Evolutionary conservation across 2,113 vertebrate genomes (phyloP).

Genomic region (Drymodes brunneopygia): DNA sequence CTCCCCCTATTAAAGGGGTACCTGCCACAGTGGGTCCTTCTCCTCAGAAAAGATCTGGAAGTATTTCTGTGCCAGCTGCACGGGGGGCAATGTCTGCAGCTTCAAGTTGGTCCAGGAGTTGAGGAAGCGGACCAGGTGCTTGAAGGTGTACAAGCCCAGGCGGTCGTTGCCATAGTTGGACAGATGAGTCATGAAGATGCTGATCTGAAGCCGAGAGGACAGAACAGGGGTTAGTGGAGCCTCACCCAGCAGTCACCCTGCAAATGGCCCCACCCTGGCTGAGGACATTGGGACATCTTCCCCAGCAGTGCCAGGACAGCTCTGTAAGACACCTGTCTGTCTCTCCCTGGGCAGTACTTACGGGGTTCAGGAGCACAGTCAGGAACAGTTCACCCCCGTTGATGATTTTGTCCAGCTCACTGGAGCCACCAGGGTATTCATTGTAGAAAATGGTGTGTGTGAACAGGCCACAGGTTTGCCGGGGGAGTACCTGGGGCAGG

Average conservation of each 20-base stretch:
- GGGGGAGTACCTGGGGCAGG: constrained; percentile 84
- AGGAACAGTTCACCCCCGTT: constrained; percentile 96
- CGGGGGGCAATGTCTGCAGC: constrained; percentile 89
- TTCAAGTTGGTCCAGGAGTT: constrained; percentile 94
- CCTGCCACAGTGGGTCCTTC: constrained; percentile 97
- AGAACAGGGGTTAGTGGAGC: background rate
- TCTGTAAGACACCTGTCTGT: background rate
- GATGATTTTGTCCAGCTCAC: constrained; percentile 96
- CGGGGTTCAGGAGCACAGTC: constrained; percentile 93
- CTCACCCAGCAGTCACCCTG: background rate
- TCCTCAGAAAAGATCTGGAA: constrained; percentile 97
- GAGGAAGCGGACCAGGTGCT: constrained; percentile 89
- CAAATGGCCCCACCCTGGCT: background rate
- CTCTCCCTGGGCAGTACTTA: constrained; percentile 65
- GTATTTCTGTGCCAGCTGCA: constrained; percentile 94
- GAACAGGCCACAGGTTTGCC: constrained; percentile 96
- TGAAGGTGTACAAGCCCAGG: constrained; percentile 95
- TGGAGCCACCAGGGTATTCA: constrained; percentile 92
- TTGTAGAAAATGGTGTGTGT: constrained; percentile 99
- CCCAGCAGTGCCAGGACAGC: background rate
- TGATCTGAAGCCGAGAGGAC: constrained; percentile 77
- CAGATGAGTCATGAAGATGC: constrained; percentile 98
- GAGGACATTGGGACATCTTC: background rate
- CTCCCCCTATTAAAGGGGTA: background rate
- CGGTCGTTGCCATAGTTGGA: constrained; percentile 98